Percentiles rank a stretch among this genome's conserved stretches.
These are phyloP conservation scores for Zaprionus taronus DNA, from an alignment of 1,140 invertebrate species.

Conservation along the genomic window DNA sequence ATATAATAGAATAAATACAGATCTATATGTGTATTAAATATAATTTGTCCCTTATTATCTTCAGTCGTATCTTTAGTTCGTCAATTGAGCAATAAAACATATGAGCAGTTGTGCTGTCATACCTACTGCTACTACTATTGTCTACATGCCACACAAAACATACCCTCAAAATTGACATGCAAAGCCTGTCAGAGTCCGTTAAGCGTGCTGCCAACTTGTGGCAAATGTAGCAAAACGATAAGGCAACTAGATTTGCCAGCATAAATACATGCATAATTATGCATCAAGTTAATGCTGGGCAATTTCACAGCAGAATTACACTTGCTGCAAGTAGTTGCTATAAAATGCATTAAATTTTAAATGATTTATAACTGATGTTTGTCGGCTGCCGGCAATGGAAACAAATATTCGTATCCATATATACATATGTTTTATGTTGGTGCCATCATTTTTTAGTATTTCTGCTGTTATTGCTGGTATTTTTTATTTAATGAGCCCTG, in stretches of 20 bases:
- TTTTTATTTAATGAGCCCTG: constrained; percentile 6
- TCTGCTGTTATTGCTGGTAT: background rate
- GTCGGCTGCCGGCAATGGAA: background rate
- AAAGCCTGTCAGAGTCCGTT: background rate
- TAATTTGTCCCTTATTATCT: too few relatives aligned
- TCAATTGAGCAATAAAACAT: background rate
- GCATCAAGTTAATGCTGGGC: constrained; percentile 2
- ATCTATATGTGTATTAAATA: background rate
- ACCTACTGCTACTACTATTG: background rate
- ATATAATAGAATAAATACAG: background rate
- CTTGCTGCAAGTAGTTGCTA: background rate
- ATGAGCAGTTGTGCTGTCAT: background rate
- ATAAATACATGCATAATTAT: constrained; percentile 2
- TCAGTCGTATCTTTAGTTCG: background rate
- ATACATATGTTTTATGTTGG: background rate
- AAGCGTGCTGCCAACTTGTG: background rate
- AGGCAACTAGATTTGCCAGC: background rate
- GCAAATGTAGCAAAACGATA: background rate
- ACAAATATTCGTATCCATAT: background rate
- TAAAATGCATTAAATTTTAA: constrained; percentile 11
- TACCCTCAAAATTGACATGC: constrained; percentile 1
- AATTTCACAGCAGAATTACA: background rate
- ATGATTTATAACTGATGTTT: constrained; percentile 4
- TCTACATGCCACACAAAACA: background rate
- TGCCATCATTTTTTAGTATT: background rate